Percentiles rank a stretch among this genome's conserved stretches.
These are phyloP conservation scores for Noctilio leporinus DNA, from an alignment of 2,113 vertebrate species.

Conservation along the genomic window DNA sequence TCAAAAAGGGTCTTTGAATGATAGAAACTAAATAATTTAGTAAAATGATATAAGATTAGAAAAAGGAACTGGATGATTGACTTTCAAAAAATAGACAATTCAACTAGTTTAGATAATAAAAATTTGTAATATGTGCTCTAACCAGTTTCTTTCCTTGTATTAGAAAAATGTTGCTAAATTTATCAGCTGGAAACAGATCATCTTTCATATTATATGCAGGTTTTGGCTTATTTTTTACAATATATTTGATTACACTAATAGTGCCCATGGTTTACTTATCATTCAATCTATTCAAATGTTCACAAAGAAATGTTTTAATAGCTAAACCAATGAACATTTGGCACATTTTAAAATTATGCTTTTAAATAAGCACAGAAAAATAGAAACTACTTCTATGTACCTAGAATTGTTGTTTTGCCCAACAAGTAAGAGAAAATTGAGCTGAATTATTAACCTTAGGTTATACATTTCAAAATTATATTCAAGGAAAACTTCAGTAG, in stretches of 20 bases:
- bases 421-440: background rate
- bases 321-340: background rate
- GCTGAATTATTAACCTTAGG: background rate
- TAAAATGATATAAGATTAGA: background rate
- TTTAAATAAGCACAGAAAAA: conserved; percentile 1
- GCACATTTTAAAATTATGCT: background rate
- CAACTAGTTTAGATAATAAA: background rate
- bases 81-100: background rate
- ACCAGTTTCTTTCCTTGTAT: background rate
- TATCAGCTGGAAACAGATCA: background rate
- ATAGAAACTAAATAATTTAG: background rate
- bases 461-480: background rate
- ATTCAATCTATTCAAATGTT: background rate
- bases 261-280: background rate
- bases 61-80: background rate
- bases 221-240: background rate
- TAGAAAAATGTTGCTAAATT: background rate
- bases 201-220: background rate
- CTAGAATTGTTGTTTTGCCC: background rate
- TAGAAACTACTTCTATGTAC: background rate
- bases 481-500: background rate
- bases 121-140: background rate
- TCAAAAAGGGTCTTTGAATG: background rate
- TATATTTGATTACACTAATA: background rate
- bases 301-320: conserved; percentile 7